phyloP scores from a whole-genome alignment of 2,113 vertebrate species.

The Ceuthmochares aereus region DNA sequence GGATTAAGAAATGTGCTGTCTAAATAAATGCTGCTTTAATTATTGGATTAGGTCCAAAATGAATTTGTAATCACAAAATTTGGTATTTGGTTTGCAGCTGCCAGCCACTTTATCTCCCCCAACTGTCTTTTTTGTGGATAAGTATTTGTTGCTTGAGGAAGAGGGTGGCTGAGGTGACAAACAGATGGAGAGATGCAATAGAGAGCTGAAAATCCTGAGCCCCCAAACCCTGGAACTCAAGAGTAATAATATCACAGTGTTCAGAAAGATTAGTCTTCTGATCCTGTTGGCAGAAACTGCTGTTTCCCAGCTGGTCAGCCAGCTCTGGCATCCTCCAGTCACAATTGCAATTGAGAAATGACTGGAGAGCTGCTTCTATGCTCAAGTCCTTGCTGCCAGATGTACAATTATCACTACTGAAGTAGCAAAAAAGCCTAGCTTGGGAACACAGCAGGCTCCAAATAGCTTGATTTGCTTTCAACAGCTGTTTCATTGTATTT shows the following conservation, averaged over 20 bases:
- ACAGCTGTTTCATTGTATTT: not conserved
- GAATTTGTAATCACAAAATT: not conserved
- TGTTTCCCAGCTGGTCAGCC: conserved; percentile 39
- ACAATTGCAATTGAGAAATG: not conserved
- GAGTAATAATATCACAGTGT: not conserved
- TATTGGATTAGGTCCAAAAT: not conserved
- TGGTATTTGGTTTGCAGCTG: not conserved
- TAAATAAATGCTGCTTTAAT: not conserved
- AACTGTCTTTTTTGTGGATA: not conserved
- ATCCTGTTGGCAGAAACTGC: conserved; percentile 12
- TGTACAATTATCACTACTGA: not conserved
- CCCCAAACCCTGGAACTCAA: not conserved
- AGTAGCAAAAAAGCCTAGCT: not conserved
- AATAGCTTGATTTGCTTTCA: not conserved
- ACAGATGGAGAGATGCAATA: not conserved
- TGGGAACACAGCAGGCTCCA: not conserved
- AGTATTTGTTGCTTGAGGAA: not conserved
- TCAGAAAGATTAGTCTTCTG: conserved; percentile 36
- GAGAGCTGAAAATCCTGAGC: not conserved
- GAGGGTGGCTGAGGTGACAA: not conserved
- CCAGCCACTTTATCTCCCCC: not conserved
- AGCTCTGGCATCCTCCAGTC: conserved; percentile 8
- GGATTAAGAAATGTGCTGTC: not conserved
- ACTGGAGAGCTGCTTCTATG: conserved; percentile 15
- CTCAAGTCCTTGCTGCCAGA: conserved; percentile 2